Evolutionary conservation across 2,797 vertebrate genomes (phyloP).

Genomic region (Cynopterus sphinx): DNA sequence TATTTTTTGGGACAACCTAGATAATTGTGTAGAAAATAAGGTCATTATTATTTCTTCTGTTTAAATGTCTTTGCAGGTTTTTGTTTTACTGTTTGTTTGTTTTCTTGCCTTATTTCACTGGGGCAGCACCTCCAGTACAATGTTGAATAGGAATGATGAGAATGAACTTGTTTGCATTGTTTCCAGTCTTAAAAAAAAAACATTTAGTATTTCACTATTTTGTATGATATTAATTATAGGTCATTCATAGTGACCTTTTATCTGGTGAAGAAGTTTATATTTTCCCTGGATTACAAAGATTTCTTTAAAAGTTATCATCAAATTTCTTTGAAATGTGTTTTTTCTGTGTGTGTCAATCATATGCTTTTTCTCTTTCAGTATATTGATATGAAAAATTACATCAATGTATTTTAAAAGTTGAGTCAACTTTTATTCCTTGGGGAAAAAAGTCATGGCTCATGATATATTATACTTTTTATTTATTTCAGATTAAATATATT

Average conservation of each 20-base stretch:
- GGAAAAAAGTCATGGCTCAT: background rate
- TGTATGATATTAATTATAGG: background rate
- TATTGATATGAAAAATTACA: background rate
- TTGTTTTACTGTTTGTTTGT: background rate
- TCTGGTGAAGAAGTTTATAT: background rate
- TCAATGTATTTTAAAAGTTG: background rate
- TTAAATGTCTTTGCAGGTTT: background rate
- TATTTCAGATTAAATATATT: background rate
- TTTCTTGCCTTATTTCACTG: background rate
- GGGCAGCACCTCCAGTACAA: background rate
- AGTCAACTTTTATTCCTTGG: background rate
- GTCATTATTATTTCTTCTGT: background rate
- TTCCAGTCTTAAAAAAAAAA: background rate
- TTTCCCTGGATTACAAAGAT: background rate
- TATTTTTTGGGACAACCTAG: background rate
- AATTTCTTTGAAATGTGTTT: background rate
- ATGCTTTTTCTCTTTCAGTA: background rate
- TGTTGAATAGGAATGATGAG: background rate
- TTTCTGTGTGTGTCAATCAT: background rate
- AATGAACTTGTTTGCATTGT: background rate
- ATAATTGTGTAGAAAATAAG: background rate
- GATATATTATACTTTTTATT: background rate
- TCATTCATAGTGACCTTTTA: background rate
- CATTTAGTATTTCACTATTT: background rate
- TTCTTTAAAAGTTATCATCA: background rate